phyloP scores from a whole-genome alignment of 2,797 vertebrate genomes.

The Buceros bicornis region DNA sequence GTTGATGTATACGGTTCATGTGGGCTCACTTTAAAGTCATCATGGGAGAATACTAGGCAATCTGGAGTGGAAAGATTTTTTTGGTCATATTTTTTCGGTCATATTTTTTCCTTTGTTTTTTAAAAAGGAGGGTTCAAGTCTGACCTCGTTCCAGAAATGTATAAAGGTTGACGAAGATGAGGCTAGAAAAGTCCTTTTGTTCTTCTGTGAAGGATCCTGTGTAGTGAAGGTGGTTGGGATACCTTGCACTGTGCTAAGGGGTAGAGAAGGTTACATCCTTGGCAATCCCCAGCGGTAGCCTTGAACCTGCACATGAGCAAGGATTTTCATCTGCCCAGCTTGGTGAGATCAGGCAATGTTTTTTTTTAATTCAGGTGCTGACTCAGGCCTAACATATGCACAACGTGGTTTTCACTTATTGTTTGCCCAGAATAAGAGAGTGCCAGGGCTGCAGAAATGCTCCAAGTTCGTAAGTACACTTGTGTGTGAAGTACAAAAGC shows the following conservation, averaged over 20 bases:
- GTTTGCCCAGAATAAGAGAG: not conserved
- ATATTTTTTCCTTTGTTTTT: not conserved
- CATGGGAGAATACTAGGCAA: not conserved
- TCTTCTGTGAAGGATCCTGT: not conserved
- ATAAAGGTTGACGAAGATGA: not conserved
- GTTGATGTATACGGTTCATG: not conserved
- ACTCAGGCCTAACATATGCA: not conserved
- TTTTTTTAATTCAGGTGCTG: not conserved
- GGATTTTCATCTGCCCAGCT: not conserved
- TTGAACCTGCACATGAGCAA: not conserved
- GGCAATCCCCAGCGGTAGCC: not conserved
- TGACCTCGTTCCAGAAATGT: not conserved
- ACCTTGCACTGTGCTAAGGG: not conserved
- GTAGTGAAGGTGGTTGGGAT: fast-evolving
- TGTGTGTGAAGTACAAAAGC: not conserved
- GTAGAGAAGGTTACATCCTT: not conserved
- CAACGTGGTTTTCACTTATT: not conserved
- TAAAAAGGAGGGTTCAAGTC: not conserved
- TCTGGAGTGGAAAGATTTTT: no score
- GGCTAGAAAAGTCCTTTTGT: not conserved
- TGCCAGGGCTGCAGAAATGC: not conserved
- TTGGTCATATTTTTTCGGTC: not conserved
- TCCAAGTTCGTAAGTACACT: not conserved
- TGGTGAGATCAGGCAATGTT: fast-evolving
- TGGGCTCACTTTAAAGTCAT: not conserved